Evolutionary conservation across 2,888 invertebrate genomes (phyloP), one percentile per base, ranked within the genome.

Genomic region (Minunthozetes semirufus): DNA sequence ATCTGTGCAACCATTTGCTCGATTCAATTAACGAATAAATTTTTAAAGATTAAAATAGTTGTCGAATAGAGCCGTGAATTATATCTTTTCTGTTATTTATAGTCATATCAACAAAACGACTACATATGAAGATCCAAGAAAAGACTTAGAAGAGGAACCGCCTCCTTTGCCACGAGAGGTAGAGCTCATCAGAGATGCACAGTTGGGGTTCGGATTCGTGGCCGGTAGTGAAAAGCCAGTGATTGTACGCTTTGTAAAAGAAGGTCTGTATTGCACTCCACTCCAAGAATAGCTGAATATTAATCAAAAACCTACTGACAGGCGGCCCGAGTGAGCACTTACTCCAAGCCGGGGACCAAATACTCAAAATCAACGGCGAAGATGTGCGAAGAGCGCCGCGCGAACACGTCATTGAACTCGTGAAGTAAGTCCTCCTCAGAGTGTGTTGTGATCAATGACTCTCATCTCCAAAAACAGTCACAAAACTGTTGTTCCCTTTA

Each of bases 211-310:
- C 82, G 95, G 95, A 1, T 95, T 95, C 83, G 94, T 95, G n/a
- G 94, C 94, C 0, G 94, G 95, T 17, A 93, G 93, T 50, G 94
- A 95, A 83, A 88, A 89, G 80, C 95, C 95, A 0, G 94, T 94
- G 71, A 90, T 94, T 76, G 94, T 95, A 29, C 87, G 95, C 76
- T 85, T 85, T 80, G 86, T 86, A 72, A 85, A 84, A 11, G 85
- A 85, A 79, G 85, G 85, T 84, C 77, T 53, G 33, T 33, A 8
- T 33, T 33, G 33, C 8, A 5, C 4, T 33, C 8, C 33, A 33
- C 33, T 5, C 4, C 33, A n/a, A 46, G 5, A 13, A 17, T 19
- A 46, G 53, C 11, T 42, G 46, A 25, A 66, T 50, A 71, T 73
- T 76, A 73, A 73, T 76, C 76, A 79, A 76, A 80, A 4, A 1